Percentiles rank a stretch among this genome's conserved stretches.
These are phyloP conservation scores for Pangasius mekongensis DNA, from an alignment of 2,797 vertebrate species.

Conservation along the genomic window DNA sequence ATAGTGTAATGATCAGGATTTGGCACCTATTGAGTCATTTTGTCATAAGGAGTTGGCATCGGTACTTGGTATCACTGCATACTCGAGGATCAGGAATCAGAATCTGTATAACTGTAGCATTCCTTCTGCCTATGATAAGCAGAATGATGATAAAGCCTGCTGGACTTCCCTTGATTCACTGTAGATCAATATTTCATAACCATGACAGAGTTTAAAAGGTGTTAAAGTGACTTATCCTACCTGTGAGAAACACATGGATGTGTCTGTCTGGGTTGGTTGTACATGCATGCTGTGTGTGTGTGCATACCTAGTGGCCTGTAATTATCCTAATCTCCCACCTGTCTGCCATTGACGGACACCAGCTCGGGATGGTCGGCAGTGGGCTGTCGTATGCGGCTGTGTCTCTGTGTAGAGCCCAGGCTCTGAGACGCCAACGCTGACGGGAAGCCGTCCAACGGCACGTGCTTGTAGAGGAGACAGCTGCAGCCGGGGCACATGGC, in stretches of 20 bases:
- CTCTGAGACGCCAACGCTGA: conserved; percentile 80
- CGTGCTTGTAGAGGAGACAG: conserved; percentile 88
- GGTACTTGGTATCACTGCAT: no score
- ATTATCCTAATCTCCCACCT: conserved; percentile 75
- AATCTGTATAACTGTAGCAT: no score
- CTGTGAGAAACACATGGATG: background rate
- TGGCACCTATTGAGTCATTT: no score
- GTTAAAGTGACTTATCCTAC: conserved; percentile 11
- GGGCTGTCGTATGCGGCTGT: conserved; percentile 72
- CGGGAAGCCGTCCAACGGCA: conserved; percentile 83
- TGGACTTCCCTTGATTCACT: background rate
- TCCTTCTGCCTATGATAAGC: background rate
- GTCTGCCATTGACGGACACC: conserved; percentile 81
- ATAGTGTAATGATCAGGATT: no score
- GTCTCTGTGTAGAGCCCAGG: conserved; percentile 69
- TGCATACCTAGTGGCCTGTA: background rate
- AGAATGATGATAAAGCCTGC: background rate
- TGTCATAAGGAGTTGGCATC: no score
- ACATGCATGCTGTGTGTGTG: background rate
- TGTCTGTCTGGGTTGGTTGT: background rate
- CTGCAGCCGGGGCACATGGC: conserved; percentile 68
- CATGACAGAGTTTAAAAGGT: background rate
- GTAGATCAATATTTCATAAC: background rate
- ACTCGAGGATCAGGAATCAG: no score
- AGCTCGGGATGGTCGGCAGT: conserved; percentile 79